phyloP scores from a whole-genome alignment of 2,797 vertebrate genomes.

The Cryptoblepharus egeriae region DNA sequence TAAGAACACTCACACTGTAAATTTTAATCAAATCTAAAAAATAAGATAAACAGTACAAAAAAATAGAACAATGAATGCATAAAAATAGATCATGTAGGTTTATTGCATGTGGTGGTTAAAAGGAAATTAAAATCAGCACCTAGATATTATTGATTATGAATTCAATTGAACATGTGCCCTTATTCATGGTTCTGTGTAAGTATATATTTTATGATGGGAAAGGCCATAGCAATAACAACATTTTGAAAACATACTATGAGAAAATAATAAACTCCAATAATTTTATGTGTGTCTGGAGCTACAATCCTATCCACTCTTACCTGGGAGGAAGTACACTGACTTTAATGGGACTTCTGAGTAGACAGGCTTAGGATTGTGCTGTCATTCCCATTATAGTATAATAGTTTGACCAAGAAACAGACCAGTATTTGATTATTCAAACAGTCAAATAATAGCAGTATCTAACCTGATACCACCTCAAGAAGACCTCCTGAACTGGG shows the following conservation, averaged over 20 bases:
- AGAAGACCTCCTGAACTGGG: too few species aligned
- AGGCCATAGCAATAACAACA: background rate
- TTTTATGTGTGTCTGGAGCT: background rate
- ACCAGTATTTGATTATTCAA: background rate
- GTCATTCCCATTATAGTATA: too few species aligned
- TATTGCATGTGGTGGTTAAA: background rate
- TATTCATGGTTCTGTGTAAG: conserved; percentile 41
- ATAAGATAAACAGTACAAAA: conserved; percentile 16
- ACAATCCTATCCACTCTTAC: too few species aligned
- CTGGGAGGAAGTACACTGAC: too few species aligned
- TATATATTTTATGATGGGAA: background rate
- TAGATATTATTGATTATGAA: conserved; percentile 12
- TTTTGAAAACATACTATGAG: background rate
- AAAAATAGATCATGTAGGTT: conserved; percentile 1
- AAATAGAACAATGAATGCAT: background rate
- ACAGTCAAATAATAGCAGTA: too few species aligned
- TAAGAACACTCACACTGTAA: background rate
- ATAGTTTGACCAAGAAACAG: background rate
- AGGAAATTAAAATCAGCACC: conserved; percentile 7
- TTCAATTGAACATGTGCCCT: background rate
- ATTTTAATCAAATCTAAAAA: conserved; percentile 9
- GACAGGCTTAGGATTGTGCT: too few species aligned
- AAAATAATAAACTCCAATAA: background rate
- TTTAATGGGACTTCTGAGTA: too few species aligned
- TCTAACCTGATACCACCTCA: too few species aligned